Percentiles rank a stretch among this genome's conserved stretches.
Evolutionary conservation across 2,888 invertebrate species (phyloP).

Genomic region (Erebia ligea): DNA sequence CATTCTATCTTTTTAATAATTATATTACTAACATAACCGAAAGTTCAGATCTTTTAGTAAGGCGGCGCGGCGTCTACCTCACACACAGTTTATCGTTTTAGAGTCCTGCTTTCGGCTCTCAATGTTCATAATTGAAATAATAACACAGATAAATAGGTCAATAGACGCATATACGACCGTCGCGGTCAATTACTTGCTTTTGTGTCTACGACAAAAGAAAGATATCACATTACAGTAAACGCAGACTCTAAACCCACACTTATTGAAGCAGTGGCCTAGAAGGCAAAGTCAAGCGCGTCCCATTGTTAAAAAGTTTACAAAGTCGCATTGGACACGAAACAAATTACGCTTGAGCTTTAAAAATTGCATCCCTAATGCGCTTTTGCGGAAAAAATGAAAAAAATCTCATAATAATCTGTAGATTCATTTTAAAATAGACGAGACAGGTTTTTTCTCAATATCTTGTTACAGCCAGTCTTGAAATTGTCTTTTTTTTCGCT

Average conservation of each 20-base stretch:
- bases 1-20: no score
- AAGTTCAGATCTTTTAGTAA: no score
- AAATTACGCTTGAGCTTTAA: constrained; percentile 21
- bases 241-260: background rate
- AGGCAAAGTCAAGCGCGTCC: background rate
- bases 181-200: background rate
- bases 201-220: no score
- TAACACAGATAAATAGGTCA: background rate
- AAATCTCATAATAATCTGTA: constrained; percentile 25
- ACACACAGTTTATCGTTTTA: no score
- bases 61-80: no score
- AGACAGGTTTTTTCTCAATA: constrained; percentile 40
- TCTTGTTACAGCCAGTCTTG: constrained; percentile 48
- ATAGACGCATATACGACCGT: background rate
- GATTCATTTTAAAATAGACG: constrained; percentile 49
- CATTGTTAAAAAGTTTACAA: background rate
- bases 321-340: constrained; percentile 11
- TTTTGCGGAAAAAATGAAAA: constrained; percentile 32
- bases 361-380: constrained; percentile 34
- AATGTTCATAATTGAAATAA: background rate
- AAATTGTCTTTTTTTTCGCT: constrained; percentile 47
- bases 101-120: no score
- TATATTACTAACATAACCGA: no score
- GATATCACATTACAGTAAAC: no score
- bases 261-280: background rate